Conservation (phyloP, 2,888 invertebrate species). For the Stenurella melanura region DNA sequence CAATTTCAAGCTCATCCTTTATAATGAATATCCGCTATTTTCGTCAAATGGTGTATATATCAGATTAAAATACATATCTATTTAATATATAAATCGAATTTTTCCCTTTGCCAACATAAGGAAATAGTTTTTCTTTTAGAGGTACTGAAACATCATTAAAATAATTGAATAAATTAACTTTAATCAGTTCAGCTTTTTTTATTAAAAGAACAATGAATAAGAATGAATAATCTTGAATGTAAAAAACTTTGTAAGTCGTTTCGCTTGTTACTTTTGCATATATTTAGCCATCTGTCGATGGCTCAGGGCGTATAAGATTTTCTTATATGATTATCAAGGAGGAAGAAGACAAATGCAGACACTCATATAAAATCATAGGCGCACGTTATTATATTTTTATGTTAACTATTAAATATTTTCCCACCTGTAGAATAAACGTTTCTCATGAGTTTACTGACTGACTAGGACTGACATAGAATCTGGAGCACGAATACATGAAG, state of each 20-base stretch:
- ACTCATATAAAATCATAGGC: conserved; percentile 18
- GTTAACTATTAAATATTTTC: not conserved
- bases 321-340: conserved; percentile 42
- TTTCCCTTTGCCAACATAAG: not conserved
- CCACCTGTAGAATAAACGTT: too few relatives aligned
- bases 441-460: too few relatives aligned
- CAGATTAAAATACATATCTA: too few relatives aligned
- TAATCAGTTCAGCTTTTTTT: not conserved
- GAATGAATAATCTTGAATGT: conserved; percentile 14
- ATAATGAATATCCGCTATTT: too few relatives aligned
- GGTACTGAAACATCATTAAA: not conserved
- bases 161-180: not conserved
- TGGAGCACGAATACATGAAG: too few relatives aligned
- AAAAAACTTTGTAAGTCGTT: conserved; percentile 19
- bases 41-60: too few relatives aligned
- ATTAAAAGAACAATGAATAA: conserved; percentile 10
- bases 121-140: not conserved
- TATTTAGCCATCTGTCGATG: conserved; percentile 40
- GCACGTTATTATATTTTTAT: not conserved
- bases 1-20: too few relatives aligned
- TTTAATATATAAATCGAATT: not conserved
- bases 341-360: conserved; percentile 27
- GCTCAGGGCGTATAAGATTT: conserved; percentile 43
- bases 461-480: too few relatives aligned
- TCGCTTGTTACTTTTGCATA: conserved; percentile 35